These are phyloP conservation scores for Myzus persicae DNA, from an alignment of 1,140 invertebrate species.

Conservation along the genomic window DNA sequence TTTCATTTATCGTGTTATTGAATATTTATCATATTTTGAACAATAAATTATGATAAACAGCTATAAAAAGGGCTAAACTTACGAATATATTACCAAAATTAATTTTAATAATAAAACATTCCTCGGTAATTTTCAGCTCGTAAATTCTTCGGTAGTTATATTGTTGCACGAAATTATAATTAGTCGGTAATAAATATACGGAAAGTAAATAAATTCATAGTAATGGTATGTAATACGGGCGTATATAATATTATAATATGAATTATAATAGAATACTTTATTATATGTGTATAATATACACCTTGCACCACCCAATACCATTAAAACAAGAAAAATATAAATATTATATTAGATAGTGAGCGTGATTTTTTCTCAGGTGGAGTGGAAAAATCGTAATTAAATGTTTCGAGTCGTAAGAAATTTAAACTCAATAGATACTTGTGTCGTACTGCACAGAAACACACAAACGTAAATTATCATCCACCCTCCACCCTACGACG, in stretches of 20 bases:
- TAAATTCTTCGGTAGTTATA: conserved; percentile 46
- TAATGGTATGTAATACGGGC: background rate
- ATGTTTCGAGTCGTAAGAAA: background rate
- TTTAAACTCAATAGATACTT: background rate
- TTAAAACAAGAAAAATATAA: too few relatives aligned
- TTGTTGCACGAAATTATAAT: background rate
- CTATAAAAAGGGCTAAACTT: background rate
- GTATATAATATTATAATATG: background rate
- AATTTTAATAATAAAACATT: conserved; percentile 46
- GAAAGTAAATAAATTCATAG: conserved; percentile 25
- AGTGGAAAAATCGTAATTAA: background rate
- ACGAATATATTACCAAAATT: conserved; percentile 27
- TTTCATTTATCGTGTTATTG: conserved; percentile 38
- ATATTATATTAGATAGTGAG: too few relatives aligned
- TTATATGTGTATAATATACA: too few relatives aligned
- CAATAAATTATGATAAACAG: conserved; percentile 30
- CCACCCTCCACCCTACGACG: background rate
- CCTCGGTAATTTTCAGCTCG: conserved; percentile 37
- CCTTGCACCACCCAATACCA: background rate
- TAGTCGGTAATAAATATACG: conserved; percentile 46
- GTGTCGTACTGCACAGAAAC: background rate
- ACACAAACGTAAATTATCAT: background rate
- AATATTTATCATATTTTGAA: conserved; percentile 32
- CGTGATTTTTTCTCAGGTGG: background rate
- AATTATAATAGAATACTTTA: background rate